Conservation (phyloP, 1,140 invertebrate genomes). For the Drosophila bocqueti region DNA sequence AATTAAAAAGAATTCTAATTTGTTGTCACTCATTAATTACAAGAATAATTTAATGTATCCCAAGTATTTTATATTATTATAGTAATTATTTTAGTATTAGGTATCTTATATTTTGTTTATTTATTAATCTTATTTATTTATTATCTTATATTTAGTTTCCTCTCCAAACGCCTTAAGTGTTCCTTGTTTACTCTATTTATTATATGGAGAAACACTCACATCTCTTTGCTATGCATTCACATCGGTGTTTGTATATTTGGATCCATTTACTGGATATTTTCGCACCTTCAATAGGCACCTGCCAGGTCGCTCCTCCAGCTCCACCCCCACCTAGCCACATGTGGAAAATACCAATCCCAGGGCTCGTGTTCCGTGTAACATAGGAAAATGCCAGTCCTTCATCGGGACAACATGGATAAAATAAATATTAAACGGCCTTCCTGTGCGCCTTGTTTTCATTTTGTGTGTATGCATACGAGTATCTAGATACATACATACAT, state of each 20-base stretch:
- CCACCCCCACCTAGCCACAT: neutral
- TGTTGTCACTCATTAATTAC: too few species aligned
- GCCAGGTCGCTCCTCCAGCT: neutral
- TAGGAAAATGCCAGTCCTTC: slow-evolving; percentile 20
- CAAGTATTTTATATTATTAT: neutral
- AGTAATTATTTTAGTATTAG: too few species aligned
- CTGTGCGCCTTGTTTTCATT: slow-evolving; percentile 45
- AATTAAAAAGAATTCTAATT: neutral
- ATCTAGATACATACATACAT: neutral
- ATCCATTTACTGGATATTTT: slow-evolving; percentile 46
- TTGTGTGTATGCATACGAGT: slow-evolving; percentile 14
- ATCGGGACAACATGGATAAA: slow-evolving; percentile 67
- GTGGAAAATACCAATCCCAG: slow-evolving; percentile 15
- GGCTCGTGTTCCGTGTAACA: slow-evolving; percentile 15
- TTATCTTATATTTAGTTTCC: neutral
- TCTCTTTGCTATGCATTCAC: slow-evolving; percentile 7
- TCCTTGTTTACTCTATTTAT: neutral
- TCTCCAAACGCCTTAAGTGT: neutral
- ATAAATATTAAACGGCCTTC: slow-evolving; percentile 81
- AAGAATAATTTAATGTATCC: neutral
- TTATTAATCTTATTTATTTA: neutral
- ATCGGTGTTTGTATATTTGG: slow-evolving; percentile 7
- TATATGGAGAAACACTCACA: slow-evolving; percentile 15
- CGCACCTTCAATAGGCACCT: slow-evolving; percentile 45
- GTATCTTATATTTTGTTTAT: too few species aligned